phyloP scores from a whole-genome alignment of 2,888 invertebrate genomes.

The Diaprepes abbreviatus region DNA sequence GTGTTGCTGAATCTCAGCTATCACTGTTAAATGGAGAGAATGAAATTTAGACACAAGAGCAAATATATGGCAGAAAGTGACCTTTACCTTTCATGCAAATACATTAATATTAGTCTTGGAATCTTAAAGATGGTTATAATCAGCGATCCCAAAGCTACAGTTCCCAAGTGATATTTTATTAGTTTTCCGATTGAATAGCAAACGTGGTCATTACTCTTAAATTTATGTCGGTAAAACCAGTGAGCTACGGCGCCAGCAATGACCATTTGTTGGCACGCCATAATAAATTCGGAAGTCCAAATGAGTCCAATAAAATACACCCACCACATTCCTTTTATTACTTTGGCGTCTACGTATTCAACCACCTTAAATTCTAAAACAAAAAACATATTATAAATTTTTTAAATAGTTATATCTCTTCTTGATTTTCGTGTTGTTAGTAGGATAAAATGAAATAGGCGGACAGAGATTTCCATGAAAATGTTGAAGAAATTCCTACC shows the following conservation, averaged over 20 bases:
- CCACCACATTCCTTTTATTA: slow-evolving; percentile 96
- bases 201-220: slow-evolving; percentile 77
- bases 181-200: slow-evolving; percentile 80
- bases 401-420: no score
- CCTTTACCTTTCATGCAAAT: slow-evolving; percentile 61
- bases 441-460: no score
- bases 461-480: no score
- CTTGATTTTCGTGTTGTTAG: no score
- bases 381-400: neutral
- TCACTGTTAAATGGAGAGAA: no score
- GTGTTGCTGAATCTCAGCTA: no score
- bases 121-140: slow-evolving; percentile 81
- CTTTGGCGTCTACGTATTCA: slow-evolving; percentile 81
- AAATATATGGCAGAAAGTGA: neutral
- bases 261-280: slow-evolving; percentile 79
- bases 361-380: slow-evolving; percentile 74
- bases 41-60: no score
- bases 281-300: slow-evolving; percentile 77
- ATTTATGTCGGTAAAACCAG: slow-evolving; percentile 86
- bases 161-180: slow-evolving; percentile 79
- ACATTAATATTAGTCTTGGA: slow-evolving; percentile 70
- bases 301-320: slow-evolving; percentile 90
- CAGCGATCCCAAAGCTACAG: slow-evolving; percentile 82
- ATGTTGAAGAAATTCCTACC: no score
- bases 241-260: slow-evolving; percentile 76